These are phyloP conservation scores for Cataglyphis rosenhaueri DNA, from an alignment of 2,888 invertebrate species.

Conservation along the genomic window DNA sequence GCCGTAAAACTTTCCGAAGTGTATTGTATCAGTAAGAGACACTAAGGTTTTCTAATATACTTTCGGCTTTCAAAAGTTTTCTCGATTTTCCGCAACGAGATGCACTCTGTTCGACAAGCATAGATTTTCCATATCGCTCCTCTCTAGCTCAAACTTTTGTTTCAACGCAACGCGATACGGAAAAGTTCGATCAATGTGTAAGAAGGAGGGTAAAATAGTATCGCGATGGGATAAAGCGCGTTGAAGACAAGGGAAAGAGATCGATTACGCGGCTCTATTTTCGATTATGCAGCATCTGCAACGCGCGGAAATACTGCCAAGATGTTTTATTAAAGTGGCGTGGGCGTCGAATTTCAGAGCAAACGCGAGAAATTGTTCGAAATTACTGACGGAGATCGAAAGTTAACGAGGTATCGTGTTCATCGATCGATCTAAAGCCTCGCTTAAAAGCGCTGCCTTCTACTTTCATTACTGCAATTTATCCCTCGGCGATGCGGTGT, in stretches of 20 bases:
- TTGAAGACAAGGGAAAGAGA: slow-evolving; percentile 55
- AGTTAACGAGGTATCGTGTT: slow-evolving; percentile 40
- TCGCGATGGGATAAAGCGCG: slow-evolving; percentile 43
- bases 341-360: slow-evolving; percentile 31
- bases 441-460: background rate
- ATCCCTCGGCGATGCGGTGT: background rate
- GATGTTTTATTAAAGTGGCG: slow-evolving; percentile 46
- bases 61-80: background rate
- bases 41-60: slow-evolving; percentile 9
- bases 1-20: background rate
- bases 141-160: slow-evolving; percentile 60
- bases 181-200: slow-evolving; percentile 58
- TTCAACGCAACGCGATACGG: slow-evolving; percentile 55
- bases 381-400: slow-evolving; percentile 36
- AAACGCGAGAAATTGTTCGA: slow-evolving; percentile 34
- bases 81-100: slow-evolving; percentile 22
- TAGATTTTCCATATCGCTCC: slow-evolving; percentile 68
- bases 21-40: background rate
- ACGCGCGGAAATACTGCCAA: slow-evolving; percentile 36
- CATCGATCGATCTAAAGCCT: slow-evolving; percentile 3
- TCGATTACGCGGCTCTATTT: slow-evolving; percentile 61
- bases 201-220: slow-evolving; percentile 21
- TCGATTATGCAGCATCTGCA: slow-evolving; percentile 59
- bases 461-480: slow-evolving; percentile 6
- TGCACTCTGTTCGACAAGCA: slow-evolving; percentile 56